A percentile compares a stretch with the other conserved stretches of the same genome.
phyloP scores from a whole-genome alignment of 2,113 vertebrate species.

The Crotalus viridis region DNA sequence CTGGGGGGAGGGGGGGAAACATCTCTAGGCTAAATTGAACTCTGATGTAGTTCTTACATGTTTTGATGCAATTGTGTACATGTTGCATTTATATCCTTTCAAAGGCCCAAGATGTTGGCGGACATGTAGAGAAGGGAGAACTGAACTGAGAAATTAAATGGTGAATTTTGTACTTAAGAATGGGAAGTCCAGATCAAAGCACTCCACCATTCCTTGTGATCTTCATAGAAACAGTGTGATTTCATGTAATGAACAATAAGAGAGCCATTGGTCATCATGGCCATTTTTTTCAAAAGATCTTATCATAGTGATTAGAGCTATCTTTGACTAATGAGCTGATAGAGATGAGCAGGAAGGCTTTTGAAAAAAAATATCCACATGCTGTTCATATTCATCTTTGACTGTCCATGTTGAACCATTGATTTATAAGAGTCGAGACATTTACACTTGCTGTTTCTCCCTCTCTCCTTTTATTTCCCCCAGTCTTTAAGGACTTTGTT shows the following conservation, averaged over 20 bases:
- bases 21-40: neutral
- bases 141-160: neutral
- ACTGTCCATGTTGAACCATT: neutral
- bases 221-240: neutral
- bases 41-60: neutral
- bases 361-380: neutral
- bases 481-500: neutral
- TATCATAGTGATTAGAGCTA: neutral
- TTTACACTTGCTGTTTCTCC: neutral
- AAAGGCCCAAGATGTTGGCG: neutral
- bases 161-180: neutral
- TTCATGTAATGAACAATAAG: neutral
- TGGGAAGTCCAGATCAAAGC: neutral
- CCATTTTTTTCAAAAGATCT: neutral
- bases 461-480: neutral
- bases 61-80: neutral
- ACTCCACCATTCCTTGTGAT: neutral
- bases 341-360: neutral
- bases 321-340: neutral
- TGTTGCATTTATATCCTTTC: neutral
- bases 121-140: neutral
- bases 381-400: neutral
- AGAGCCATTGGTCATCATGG: neutral
- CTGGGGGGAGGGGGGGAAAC: neutral
- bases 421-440: neutral